A percentile compares a stretch with the other conserved stretches of the same genome.
Evolutionary conservation across 1,140 invertebrate species (phyloP).

Genomic region (Theocolax elegans): DNA sequence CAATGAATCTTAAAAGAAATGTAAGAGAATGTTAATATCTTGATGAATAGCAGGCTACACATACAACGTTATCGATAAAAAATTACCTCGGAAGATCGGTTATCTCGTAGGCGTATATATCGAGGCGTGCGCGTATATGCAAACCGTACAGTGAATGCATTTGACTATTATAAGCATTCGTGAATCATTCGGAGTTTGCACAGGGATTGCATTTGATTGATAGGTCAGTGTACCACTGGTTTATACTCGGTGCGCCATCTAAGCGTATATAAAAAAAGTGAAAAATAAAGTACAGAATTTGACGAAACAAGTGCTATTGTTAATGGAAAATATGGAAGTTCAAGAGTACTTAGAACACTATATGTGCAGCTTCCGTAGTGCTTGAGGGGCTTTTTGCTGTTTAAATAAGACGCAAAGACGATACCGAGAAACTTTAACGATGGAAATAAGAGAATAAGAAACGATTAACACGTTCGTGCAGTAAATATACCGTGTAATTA

Average conservation of each 20-base stretch:
- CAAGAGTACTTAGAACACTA: background rate
- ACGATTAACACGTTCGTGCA: background rate
- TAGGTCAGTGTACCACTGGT: constrained; percentile 21
- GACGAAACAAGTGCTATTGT: too few species aligned
- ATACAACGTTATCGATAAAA: constrained; percentile 18
- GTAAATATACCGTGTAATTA: too few species aligned
- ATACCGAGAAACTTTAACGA: constrained; percentile 1
- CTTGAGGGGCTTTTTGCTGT: constrained; percentile 19
- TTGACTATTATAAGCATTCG: background rate
- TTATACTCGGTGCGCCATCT: background rate
- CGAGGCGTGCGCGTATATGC: constrained; percentile 11
- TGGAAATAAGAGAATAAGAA: constrained; percentile 1
- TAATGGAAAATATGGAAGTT: background rate
- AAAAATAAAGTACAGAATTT: background rate
- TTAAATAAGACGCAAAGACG: constrained; percentile 20
- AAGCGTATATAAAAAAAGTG: background rate
- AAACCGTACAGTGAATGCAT: background rate
- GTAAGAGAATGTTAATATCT: constrained; percentile 4
- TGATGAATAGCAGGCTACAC: background rate
- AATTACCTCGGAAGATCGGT: constrained; percentile 26
- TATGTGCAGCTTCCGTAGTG: background rate
- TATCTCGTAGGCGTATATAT: constrained; percentile 26
- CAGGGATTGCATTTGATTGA: constrained; percentile 27
- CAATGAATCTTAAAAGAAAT: constrained; percentile 7
- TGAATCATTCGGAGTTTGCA: constrained; percentile 15